Conservation (phyloP, 92 coral and sea anemone genomes). For the Bergia sp. region DNA sequence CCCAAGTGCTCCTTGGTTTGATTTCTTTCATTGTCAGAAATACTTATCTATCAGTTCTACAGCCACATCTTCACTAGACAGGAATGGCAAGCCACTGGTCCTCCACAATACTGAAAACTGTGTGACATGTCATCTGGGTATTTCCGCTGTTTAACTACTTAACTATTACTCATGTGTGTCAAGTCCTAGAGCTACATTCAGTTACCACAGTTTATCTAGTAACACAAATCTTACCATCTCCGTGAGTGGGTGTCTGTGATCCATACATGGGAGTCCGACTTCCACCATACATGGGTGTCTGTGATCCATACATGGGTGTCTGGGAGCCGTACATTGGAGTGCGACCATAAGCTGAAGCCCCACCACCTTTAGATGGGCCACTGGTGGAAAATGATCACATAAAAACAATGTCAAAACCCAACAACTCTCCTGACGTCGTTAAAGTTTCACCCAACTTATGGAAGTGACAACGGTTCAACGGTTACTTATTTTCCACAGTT, state of each 20-base stretch:
- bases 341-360: conserved; percentile 70
- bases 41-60: not conserved
- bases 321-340: conserved; percentile 99
- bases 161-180: not conserved
- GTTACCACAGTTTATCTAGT: not conserved
- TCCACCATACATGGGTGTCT: conserved; percentile 94
- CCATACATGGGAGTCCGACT: conserved; percentile 99
- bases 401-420: not conserved
- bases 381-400: conserved; percentile 43
- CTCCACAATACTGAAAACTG: not conserved
- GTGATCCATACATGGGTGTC: conserved; percentile 99
- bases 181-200: not conserved
- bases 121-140: not conserved
- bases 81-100: not conserved
- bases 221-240: conserved; percentile 78
- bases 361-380: conserved; percentile 85
- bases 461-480: too few species aligned
- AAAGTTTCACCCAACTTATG: too few species aligned
- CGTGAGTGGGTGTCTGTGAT: conserved; percentile 99
- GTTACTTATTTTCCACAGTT: too few species aligned
- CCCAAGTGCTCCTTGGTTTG: too few species aligned
- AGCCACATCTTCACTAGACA: not conserved
- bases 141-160: not conserved
- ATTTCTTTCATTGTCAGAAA: too few species aligned
- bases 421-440: not conserved